phyloP scores from a whole-genome alignment of 1,140 invertebrate genomes.

The Heliconius himera region DNA sequence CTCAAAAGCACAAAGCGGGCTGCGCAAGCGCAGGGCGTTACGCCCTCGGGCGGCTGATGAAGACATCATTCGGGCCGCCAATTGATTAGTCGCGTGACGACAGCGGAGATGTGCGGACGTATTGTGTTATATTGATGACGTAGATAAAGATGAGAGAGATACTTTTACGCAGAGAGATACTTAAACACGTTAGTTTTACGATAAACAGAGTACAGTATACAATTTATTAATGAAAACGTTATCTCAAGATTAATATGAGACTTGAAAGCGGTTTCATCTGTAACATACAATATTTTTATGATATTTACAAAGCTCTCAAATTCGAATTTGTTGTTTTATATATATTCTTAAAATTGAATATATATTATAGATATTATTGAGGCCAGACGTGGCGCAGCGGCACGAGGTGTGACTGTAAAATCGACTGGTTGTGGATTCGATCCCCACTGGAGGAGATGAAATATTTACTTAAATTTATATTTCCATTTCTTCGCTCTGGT shows the following conservation, averaged over 20 bases:
- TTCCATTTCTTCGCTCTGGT: too few relatives aligned
- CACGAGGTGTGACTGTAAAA: too few relatives aligned
- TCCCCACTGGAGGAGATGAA: too few relatives aligned
- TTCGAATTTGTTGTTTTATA: neutral
- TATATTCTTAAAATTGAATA: too few relatives aligned
- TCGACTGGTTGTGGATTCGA: too few relatives aligned
- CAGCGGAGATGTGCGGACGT: conserved; percentile 50
- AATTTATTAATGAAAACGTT: too few relatives aligned
- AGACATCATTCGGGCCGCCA: conserved; percentile 73
- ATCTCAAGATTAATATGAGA: too few relatives aligned
- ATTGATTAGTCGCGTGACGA: conserved; percentile 79
- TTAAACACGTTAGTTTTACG: neutral
- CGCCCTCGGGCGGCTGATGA: conserved; percentile 72
- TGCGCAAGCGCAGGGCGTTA: conserved; percentile 71
- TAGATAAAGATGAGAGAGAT: conserved; percentile 57
- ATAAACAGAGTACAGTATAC: neutral
- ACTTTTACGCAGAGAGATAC: too few relatives aligned
- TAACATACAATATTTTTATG: neutral
- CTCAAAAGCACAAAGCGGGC: conserved; percentile 35
- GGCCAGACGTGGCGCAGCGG: too few relatives aligned
- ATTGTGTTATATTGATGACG: conserved; percentile 59
- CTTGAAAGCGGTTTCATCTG: neutral
- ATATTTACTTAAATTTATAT: too few relatives aligned
- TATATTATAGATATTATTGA: too few relatives aligned
- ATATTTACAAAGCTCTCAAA: neutral